A percentile compares a stretch with the other conserved stretches of the same genome.
Conservation (phyloP, 2,888 invertebrate species). For the Leptothorax acervorum region DNA sequence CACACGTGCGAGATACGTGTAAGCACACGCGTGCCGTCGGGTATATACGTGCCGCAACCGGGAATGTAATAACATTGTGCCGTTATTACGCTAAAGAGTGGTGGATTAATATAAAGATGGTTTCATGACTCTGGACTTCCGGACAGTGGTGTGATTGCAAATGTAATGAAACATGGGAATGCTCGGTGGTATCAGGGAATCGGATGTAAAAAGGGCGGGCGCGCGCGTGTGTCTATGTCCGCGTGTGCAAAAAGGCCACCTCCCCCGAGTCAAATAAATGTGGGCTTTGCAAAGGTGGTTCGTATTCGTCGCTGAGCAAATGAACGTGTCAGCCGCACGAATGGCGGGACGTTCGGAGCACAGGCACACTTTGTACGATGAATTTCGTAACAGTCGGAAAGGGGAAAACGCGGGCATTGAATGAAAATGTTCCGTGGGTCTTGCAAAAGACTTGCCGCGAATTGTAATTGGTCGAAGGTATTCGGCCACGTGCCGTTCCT, state of each 20-base stretch:
- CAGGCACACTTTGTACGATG: conserved; percentile 45
- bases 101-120: conserved; percentile 49
- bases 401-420: conserved; percentile 43
- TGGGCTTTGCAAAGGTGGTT: conserved; percentile 46
- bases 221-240: not conserved
- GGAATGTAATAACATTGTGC: conserved; percentile 46
- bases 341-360: conserved; percentile 39
- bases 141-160: conserved; percentile 49
- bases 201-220: conserved; percentile 29
- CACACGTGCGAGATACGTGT: conserved; percentile 18
- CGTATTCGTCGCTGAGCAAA: conserved; percentile 49
- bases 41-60: not conserved
- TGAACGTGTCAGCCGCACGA: conserved; percentile 55
- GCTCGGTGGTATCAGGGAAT: conserved; percentile 33
- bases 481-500: conserved; percentile 24
- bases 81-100: conserved; percentile 45
- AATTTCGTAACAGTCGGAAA: conserved; percentile 45
- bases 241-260: conserved; percentile 41
- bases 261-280: conserved; percentile 46
- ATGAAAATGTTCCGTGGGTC: conserved; percentile 40
- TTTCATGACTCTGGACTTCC: conserved; percentile 36
- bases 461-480: conserved; percentile 44
- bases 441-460: conserved; percentile 37
- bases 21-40: conserved; percentile 24
- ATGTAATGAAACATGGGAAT: conserved; percentile 49